Evolutionary conservation across 2,113 vertebrate species (phyloP).

Genomic region (Microtus richardsoni): DNA sequence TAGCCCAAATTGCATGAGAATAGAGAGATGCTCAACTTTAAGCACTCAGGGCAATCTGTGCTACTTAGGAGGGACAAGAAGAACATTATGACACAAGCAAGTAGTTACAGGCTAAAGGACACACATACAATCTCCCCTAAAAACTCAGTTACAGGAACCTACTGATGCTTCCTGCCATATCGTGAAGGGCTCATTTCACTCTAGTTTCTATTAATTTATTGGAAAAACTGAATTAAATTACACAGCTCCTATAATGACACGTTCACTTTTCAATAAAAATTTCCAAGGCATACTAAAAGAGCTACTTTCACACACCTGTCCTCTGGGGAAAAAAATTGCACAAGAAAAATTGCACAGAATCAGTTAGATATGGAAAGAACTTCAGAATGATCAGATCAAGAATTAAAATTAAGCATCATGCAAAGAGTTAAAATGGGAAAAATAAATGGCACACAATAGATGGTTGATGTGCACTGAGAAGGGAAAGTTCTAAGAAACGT

Average conservation of each 20-base stretch:
- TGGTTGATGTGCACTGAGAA: not conserved
- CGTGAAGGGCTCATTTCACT: not conserved
- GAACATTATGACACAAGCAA: not conserved
- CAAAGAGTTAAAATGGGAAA: not conserved
- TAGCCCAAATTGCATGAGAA: too few relatives aligned
- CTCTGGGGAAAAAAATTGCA: too few relatives aligned
- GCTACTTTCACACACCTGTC: not conserved
- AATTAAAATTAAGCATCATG: not conserved
- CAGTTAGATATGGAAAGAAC: not conserved
- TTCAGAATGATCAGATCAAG: not conserved
- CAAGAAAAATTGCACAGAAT: not conserved
- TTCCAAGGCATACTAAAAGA: not conserved
- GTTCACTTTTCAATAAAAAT: not conserved
- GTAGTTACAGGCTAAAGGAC: not conserved
- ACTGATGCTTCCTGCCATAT: not conserved
- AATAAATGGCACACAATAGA: not conserved
- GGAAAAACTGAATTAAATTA: not conserved
- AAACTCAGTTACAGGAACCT: too few relatives aligned
- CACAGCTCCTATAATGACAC: not conserved
- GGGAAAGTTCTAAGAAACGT: not conserved
- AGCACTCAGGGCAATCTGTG: not conserved
- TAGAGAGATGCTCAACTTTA: not conserved
- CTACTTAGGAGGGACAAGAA: not conserved
- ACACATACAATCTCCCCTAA: not conserved
- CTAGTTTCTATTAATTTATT: not conserved